These are phyloP conservation scores for Diorhabda carinulata DNA, from an alignment of 1,140 invertebrate genomes.

Conservation along the genomic window DNA sequence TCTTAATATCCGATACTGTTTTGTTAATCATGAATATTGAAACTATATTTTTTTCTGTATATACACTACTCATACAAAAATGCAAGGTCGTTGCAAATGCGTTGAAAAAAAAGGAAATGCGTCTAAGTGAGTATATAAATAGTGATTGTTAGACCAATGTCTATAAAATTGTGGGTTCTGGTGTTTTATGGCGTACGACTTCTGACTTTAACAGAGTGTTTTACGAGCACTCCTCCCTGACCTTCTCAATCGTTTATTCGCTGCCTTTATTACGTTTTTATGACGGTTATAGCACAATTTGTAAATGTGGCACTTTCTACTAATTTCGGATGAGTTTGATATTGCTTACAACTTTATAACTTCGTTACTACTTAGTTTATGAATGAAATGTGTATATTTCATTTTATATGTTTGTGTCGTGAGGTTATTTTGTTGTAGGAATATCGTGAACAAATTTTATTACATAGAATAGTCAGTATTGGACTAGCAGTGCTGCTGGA, in stretches of 20 bases:
- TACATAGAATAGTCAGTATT: constrained; percentile 20
- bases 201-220: constrained; percentile 40
- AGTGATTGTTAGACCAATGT: constrained; percentile 38
- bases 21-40: too few relatives aligned
- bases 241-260: constrained; percentile 44
- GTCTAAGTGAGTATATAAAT: constrained; percentile 32
- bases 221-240: constrained; percentile 38
- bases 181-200: constrained; percentile 41
- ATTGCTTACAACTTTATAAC: constrained; percentile 40
- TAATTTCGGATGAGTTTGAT: constrained; percentile 42
- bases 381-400: constrained; percentile 26
- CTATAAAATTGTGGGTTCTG: constrained; percentile 38
- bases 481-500: background rate
- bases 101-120: constrained; percentile 16
- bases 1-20: too few relatives aligned
- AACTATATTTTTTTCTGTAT: too few relatives aligned
- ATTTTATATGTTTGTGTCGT: constrained; percentile 31
- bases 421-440: constrained; percentile 23
- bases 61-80: constrained; percentile 11
- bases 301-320: constrained; percentile 44
- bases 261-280: constrained; percentile 45
- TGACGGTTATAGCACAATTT: constrained; percentile 42
- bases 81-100: constrained; percentile 28
- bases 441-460: constrained; percentile 36
- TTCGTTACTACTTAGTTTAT: constrained; percentile 17